Percentiles rank a stretch among this genome's conserved stretches.
phyloP scores from a whole-genome alignment of 2,888 invertebrate genomes.

The Agrotis exclamationis region DNA sequence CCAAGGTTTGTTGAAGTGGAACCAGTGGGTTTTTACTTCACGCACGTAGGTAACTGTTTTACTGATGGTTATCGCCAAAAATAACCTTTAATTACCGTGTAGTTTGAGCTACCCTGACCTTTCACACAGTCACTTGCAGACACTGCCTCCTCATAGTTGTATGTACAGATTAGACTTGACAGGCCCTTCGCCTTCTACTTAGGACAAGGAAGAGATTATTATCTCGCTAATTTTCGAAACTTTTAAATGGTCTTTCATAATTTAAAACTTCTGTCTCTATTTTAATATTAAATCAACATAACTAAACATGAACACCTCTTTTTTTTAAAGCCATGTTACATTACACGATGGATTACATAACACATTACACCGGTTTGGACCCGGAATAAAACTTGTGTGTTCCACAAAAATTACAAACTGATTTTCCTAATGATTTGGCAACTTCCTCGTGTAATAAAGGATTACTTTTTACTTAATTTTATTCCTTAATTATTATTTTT shows the following conservation, averaged over 20 bases:
- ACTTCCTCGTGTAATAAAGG: too few relatives aligned
- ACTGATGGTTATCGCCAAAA: constrained; percentile 90
- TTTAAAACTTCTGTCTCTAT: too few relatives aligned
- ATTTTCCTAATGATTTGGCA: not conserved
- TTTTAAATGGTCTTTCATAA: not conserved
- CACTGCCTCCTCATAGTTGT: constrained; percentile 75
- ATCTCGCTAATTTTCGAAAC: not conserved
- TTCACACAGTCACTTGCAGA: constrained; percentile 83
- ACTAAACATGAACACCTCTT: not conserved
- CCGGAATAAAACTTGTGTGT: rapidly evolving
- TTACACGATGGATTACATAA: too few relatives aligned
- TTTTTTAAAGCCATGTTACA: too few relatives aligned
- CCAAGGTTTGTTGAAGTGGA: constrained; percentile 82
- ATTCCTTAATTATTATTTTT: too few relatives aligned
- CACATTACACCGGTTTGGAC: too few relatives aligned
- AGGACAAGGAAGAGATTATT: constrained; percentile 17
- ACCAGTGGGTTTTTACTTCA: constrained; percentile 87
- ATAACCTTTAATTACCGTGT: constrained; percentile 91
- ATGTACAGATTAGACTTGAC: constrained; percentile 76
- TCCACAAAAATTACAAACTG: not conserved
- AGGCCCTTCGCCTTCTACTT: constrained; percentile 42
- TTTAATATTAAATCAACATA: not conserved
- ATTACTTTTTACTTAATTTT: too few relatives aligned
- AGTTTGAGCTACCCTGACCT: constrained; percentile 90
- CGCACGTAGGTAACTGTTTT: constrained; percentile 88